phyloP scores from a whole-genome alignment of 1,140 invertebrate genomes.

The Bombus sibiricus region DNA sequence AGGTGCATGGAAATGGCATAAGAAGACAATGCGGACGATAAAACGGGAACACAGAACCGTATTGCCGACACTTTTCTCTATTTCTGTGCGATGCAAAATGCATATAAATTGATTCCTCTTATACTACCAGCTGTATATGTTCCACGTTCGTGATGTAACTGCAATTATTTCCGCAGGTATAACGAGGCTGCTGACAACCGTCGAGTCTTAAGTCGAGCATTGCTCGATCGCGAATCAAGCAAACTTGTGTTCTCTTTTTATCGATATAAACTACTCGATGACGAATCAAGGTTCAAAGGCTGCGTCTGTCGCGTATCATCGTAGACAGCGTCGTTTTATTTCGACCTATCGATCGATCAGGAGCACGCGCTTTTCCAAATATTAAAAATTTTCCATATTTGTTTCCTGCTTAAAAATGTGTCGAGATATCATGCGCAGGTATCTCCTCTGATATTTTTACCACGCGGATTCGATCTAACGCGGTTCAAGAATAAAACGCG shows the following conservation, averaged over 20 bases:
- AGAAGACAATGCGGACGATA: not conserved
- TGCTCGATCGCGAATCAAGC: not conserved
- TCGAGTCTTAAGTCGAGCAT: not conserved
- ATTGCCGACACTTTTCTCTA: not conserved
- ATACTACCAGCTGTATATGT: not conserved
- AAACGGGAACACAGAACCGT: not conserved
- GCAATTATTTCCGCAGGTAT: conserved; percentile 14
- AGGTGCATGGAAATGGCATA: not conserved
- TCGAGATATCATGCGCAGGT: no score
- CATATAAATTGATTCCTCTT: not conserved
- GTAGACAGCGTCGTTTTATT: not conserved
- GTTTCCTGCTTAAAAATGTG: no score
- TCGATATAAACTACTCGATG: conserved; percentile 16
- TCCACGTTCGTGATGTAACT: not conserved
- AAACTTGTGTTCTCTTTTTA: conserved; percentile 20
- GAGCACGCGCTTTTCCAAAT: no score
- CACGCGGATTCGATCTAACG: no score
- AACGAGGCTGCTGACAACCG: not conserved
- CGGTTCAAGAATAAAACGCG: no score
- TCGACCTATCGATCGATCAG: no score
- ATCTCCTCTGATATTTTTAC: no score
- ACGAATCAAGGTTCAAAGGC: conserved; percentile 34
- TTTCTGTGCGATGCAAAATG: not conserved
- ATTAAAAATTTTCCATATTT: no score
- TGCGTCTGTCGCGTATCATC: not conserved